Evolutionary conservation across 2,888 invertebrate genomes (phyloP).

Genomic region (Melitaea athalia): DNA sequence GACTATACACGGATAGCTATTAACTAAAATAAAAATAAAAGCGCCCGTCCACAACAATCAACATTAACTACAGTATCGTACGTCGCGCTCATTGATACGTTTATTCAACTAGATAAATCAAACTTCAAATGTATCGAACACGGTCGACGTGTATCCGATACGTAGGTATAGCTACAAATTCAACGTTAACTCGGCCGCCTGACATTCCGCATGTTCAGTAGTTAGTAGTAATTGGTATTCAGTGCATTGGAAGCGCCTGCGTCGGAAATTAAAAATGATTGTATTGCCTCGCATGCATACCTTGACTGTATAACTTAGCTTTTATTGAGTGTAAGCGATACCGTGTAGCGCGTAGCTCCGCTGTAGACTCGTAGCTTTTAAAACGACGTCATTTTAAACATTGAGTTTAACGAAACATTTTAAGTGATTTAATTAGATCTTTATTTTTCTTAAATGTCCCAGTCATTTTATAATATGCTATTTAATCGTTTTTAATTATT

Average conservation of each 20-base stretch:
- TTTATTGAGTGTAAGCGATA: slow-evolving; percentile 42
- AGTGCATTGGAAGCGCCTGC: slow-evolving; percentile 62
- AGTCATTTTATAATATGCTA: slow-evolving; percentile 1
- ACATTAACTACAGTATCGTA: neutral
- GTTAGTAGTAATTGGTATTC: slow-evolving; percentile 75
- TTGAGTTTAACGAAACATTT: neutral
- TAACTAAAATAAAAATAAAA: neutral
- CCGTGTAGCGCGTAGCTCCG: slow-evolving; percentile 28
- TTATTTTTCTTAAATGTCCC: neutral
- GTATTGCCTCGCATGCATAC: slow-evolving; percentile 56
- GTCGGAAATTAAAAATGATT: slow-evolving; percentile 74
- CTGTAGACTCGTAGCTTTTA: slow-evolving; percentile 12
- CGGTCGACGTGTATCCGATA: slow-evolving; percentile 5
- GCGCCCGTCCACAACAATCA: neutral
- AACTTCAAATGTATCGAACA: slow-evolving; percentile 13
- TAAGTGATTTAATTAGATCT: neutral
- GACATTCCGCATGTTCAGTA: slow-evolving; percentile 67
- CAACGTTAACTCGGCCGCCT: slow-evolving; percentile 51
- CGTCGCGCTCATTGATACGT: neutral
- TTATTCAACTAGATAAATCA: slow-evolving; percentile 16
- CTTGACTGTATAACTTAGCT: slow-evolving; percentile 40
- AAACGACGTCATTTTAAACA: neutral
- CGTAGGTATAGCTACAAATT: slow-evolving; percentile 44
- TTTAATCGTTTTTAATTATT: neutral
- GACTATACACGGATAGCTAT: no score